Base-by-base conservation (phyloP, 2,113 vertebrate species). In the Zosterops japonicus region DNA sequence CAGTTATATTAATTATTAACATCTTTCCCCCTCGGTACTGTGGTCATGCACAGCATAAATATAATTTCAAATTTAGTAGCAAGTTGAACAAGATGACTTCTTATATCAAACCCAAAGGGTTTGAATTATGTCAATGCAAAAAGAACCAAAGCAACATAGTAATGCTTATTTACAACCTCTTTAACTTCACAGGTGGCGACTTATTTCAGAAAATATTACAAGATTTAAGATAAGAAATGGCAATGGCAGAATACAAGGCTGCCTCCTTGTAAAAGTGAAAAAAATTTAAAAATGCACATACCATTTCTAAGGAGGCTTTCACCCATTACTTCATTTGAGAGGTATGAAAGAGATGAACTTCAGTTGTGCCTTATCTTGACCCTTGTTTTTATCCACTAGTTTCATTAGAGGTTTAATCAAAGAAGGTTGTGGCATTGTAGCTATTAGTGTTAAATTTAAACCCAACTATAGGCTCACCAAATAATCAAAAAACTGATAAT, bases 401-500 rank as follows among this genome's bases (percentile, higher is more conserved):
- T 87, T 55, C 36, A 56, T 11, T 24, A 65, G 13, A 76, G 19
- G 2, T 69, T 71, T 52, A 53, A 52, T 47, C 39, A 74, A 52
- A 81, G 39, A 19, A 71, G 8, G 5, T 23, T 41, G 12, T 14
- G 12, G 29, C 9, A 60, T 10, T 47, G 9, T 20, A 59, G n/a
- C 6, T 56, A 3, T 25, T 9, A 72, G 18, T 13, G 6, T 20
- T 7, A 59, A 67, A 94, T 33, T 74, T 65, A 60, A 61, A 10
- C 5, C 49, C 8, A 60, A 12, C 22, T 39, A 13, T 2, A 2
- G 31, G 10, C n/a, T 60, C 29, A 56, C 18, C 33, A 56, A 50
- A 16, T 12, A 76, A 42, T 9, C 27, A 9, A 14, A 57, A 82
- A 2, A 19, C 1, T 8, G 3, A 4, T 1, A 5, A 6, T 8